Evolutionary conservation across 1,140 invertebrate species (phyloP), one percentile per base, ranked within the genome.

Genomic region (Drosophila ironensis): DNA sequence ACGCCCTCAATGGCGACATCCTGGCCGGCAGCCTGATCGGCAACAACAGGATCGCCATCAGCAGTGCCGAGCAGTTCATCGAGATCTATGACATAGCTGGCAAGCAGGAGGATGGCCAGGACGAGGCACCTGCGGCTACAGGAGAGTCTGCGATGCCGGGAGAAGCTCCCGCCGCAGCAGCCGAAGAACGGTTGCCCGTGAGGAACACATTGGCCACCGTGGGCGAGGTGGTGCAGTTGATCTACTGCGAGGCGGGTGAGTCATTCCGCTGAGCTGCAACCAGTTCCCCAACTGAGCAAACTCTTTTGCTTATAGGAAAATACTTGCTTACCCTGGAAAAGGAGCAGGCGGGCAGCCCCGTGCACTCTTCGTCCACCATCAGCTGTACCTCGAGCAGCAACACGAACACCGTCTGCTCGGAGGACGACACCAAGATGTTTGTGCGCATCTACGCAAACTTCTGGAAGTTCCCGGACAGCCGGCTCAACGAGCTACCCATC

Each of bases 401-500:
- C 37, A 89, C 72, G 47, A 82, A 87, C 40, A 88, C 72, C 0
- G 84, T 88, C 4, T 87, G 72, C 40, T 72, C 84, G 14, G 88
- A 89, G 28, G 88, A 89, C 20, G 88, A 89, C 17, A 89, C 76
- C 0, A 89, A 89, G 46, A 89, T 89, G 88, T 89, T 89, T 41
- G 88, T 89, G 3, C 80, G 88, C 7, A 87, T 89, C n/a, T 89
- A 89, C 61, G 84, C 88, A 1, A 89, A 89, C 46, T 89, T 89
- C 46, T 89, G 76, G 76, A 89, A 89, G 57, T 89, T 89, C 40
- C 63, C 88, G 0, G 88, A 89, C 22, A 64, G 72, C 7, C 87
- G 87, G 51, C 64, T 89, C 0, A 87, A 82, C 37, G 88, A 89
- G 38, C 44, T 89, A 14, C 88, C 88, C 16, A 89, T 89, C 16